Conservation (phyloP, 2,888 invertebrate species). For the Microplitis deprimator region DNA sequence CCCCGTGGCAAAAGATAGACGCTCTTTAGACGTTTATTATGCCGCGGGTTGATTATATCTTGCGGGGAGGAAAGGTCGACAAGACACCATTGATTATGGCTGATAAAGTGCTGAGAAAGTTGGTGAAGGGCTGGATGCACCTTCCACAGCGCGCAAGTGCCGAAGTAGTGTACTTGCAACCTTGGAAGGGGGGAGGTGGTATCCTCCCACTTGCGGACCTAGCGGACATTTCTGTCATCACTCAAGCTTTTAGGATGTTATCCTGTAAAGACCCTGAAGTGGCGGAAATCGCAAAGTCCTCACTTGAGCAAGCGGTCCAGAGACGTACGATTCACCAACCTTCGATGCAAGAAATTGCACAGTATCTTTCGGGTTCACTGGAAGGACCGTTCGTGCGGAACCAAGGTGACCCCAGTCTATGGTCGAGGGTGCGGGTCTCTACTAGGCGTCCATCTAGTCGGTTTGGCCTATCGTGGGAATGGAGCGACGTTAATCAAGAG, state of each 20-base stretch:
- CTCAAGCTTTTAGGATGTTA: slow-evolving; percentile 59
- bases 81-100: slow-evolving; percentile 51
- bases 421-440: slow-evolving; percentile 52
- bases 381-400: slow-evolving; percentile 48
- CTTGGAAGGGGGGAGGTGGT: slow-evolving; percentile 56
- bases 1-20: slow-evolving; percentile 51
- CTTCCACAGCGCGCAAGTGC: slow-evolving; percentile 58
- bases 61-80: slow-evolving; percentile 54
- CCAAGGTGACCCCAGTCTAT: slow-evolving; percentile 45
- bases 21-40: slow-evolving; percentile 51
- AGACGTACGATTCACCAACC: slow-evolving; percentile 32
- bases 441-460: slow-evolving; percentile 38
- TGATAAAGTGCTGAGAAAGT: slow-evolving; percentile 52
- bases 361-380: slow-evolving; percentile 53
- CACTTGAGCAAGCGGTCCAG: slow-evolving; percentile 48
- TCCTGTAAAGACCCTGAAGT: slow-evolving; percentile 52
- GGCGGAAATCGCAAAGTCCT: slow-evolving; percentile 47
- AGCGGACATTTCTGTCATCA: slow-evolving; percentile 55
- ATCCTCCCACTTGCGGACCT: slow-evolving; percentile 57
- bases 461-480: slow-evolving; percentile 50
- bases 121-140: slow-evolving; percentile 56
- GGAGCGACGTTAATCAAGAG: slow-evolving; percentile 39
- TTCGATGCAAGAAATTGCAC: slow-evolving; percentile 48
- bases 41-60: slow-evolving; percentile 56
- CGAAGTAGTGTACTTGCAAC: slow-evolving; percentile 54